Base-by-base conservation (phyloP, 1,140 invertebrate species). In the Diuraphis noxia region DNA sequence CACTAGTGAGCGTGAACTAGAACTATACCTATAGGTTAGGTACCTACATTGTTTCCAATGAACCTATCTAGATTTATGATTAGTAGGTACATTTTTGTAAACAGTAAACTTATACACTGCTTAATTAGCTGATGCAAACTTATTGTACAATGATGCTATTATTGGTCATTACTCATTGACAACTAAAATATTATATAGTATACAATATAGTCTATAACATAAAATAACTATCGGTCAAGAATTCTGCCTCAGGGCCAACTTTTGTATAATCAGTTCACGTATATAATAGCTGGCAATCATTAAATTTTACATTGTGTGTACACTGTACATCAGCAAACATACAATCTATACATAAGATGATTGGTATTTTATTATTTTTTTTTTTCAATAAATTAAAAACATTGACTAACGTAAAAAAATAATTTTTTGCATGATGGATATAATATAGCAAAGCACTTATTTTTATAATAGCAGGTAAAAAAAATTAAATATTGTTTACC, bases 241-340 rank as follows among this genome's bases (percentile, higher is more conserved):
- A 90, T 90, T 90, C 63, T 43, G 19, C n/a, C 17, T 90, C 88
- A 90, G 88, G 63, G 88, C 77, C 88, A 46, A 90, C 30, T 90
- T 90, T 90, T 90, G n/a, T 90, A 72, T n/a, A 46, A 77, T 13
- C 72, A 79, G 30, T 43, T 30, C 41, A 79, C 52, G 56, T 88
- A 56, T 23, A 89, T 34, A 89, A 90, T 90, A 79, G 88, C 40
- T n/a, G n/a, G 13, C 30, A 23, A 90, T 77, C 23, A 46, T 79
- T 79, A 90, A 13, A 90, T 90, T 90, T 72, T 77, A 34, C 23
- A 72, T 79, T 77, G 40, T 79, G n/a, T 46, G 17, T 49, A 38
- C n/a, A 43, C 36, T 34, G 38, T 49, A 86, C 36, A 88, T 38
- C 23, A 0, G 46, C 19, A 21, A 52, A 36, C n/a, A 79, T 79